Percentiles rank a stretch among this genome's conserved stretches.
Conservation (phyloP, 2,888 invertebrate species). For the Ormyrus labotus region DNA sequence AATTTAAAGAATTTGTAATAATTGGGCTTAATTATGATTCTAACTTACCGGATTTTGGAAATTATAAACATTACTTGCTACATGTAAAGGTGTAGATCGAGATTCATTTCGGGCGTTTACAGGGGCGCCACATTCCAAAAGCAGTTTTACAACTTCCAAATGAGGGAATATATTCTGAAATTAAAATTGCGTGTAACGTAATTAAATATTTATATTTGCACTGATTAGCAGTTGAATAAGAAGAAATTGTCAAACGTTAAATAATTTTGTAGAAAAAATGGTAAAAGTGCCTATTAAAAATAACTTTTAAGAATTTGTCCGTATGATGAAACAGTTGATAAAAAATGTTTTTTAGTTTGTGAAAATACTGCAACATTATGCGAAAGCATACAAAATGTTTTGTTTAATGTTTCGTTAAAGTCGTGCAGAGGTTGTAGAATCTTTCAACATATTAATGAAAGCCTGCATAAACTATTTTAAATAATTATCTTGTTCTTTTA, state of each 20-base stretch:
- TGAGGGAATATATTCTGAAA: conserved; percentile 85
- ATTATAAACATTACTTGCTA: conserved; percentile 87
- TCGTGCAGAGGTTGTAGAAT: too few species aligned
- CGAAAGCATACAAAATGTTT: too few species aligned
- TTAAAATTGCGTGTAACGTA: conserved; percentile 28
- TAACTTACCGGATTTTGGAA: conserved; percentile 81
- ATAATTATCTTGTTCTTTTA: too few species aligned
- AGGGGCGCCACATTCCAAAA: conserved; percentile 87
- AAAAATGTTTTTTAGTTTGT: too few species aligned
- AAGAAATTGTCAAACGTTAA: background rate
- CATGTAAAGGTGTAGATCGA: conserved; percentile 88
- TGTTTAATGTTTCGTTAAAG: too few species aligned
- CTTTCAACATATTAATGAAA: too few species aligned
- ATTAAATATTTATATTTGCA: conserved; percentile 4
- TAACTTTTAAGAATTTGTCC: too few species aligned
- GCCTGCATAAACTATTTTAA: too few species aligned
- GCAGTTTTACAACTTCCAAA: conserved; percentile 81
- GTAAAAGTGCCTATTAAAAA: too few species aligned
- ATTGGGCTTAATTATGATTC: background rate
- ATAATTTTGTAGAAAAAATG: background rate
- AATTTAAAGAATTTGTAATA: background rate
- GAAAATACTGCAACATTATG: too few species aligned
- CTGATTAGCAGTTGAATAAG: too few species aligned
- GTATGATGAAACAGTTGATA: too few species aligned
- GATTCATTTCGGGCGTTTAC: conserved; percentile 86